These are phyloP conservation scores for Rhopalosiphum maidis DNA, from an alignment of 1,140 invertebrate species.

Conservation along the genomic window DNA sequence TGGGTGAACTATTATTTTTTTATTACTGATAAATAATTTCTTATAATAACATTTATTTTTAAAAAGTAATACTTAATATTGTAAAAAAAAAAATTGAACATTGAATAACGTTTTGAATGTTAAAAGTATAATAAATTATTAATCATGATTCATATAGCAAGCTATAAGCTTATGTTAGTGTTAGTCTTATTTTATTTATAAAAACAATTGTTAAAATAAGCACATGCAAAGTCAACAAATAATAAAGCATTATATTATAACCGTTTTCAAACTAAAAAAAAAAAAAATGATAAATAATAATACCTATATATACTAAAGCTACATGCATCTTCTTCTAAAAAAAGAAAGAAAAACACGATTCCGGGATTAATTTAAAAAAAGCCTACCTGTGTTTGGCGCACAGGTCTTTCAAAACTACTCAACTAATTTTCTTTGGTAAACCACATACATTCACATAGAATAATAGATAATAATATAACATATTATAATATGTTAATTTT, in stretches of 20 bases:
- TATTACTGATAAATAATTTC: neutral
- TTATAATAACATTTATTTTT: neutral
- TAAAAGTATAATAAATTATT: neutral
- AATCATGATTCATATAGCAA: neutral
- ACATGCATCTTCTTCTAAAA: neutral
- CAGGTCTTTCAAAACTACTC: conserved; percentile 55
- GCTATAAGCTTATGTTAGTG: neutral
- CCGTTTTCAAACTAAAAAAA: neutral
- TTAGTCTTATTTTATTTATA: neutral
- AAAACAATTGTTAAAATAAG: neutral
- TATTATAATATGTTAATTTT: conserved; percentile 25
- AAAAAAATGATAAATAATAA: neutral
- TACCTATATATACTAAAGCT: conserved; percentile 25
- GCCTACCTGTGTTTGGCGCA: conserved; percentile 55
- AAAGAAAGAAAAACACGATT: neutral
- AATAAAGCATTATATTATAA: neutral
- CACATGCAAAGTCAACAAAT: neutral
- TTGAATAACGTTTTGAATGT: neutral
- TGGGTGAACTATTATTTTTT: neutral
- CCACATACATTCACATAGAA: neutral
- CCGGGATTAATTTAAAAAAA: conserved; percentile 3
- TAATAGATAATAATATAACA: neutral
- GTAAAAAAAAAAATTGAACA: neutral
- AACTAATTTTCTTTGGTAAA: conserved; percentile 35
- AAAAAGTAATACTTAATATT: neutral